A percentile compares a stretch with the other conserved stretches of the same genome.
Conservation (phyloP, 2,113 vertebrate genomes). For the Malurus melanocephalus region DNA sequence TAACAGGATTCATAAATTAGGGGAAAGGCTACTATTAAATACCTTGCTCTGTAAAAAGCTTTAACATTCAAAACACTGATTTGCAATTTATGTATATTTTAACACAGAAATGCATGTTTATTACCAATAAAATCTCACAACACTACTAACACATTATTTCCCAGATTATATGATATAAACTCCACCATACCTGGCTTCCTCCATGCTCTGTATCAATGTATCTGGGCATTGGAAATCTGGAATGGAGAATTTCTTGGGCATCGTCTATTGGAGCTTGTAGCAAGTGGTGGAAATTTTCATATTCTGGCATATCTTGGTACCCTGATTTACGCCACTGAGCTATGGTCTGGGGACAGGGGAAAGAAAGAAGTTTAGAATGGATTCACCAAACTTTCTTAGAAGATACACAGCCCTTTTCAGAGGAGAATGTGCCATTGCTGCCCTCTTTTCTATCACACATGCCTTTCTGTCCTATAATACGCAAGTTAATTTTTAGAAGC, state of each 20-base stretch:
- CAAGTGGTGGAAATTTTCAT: constrained; percentile 93
- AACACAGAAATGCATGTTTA: background rate
- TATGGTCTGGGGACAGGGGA: constrained; percentile 82
- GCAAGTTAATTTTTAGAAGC: background rate
- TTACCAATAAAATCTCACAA: background rate
- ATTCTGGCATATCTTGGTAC: constrained; percentile 94
- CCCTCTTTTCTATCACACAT: background rate
- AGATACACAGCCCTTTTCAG: background rate
- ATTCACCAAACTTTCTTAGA: background rate
- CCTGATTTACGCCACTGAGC: constrained; percentile 95
- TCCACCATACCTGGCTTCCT: constrained; percentile 87
- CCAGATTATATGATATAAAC: background rate
- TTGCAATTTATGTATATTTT: background rate
- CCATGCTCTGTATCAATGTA: constrained; percentile 97
- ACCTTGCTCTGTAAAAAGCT: background rate
- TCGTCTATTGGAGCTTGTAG: constrained; percentile 93
- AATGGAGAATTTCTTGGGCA: constrained; percentile 94
- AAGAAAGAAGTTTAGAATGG: background rate
- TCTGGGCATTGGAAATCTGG: constrained; percentile 93
- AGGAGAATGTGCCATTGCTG: background rate
- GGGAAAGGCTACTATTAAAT: background rate
- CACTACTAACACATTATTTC: background rate
- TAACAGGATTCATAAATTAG: background rate
- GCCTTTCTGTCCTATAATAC: background rate
- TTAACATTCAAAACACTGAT: background rate